A percentile compares a stretch with the other conserved stretches of the same genome.
Conservation (phyloP, 2,888 invertebrate species). For the Cordylochernes scorpioides region DNA sequence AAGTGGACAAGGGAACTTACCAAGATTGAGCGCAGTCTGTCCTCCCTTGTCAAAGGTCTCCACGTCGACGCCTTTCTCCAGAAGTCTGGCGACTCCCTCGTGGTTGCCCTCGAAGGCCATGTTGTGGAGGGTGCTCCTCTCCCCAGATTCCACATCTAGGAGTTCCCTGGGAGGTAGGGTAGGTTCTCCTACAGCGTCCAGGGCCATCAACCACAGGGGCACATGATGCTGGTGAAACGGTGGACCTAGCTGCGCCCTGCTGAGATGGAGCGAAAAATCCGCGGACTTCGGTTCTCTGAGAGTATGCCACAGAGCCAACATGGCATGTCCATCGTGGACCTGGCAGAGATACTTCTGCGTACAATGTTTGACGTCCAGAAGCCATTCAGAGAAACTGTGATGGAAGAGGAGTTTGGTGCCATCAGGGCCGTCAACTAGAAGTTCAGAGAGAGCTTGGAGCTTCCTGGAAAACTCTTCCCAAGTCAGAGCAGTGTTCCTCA, state of each 20-base stretch:
- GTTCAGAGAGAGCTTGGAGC: slow-evolving; percentile 41
- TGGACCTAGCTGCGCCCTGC: slow-evolving; percentile 19
- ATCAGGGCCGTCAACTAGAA: slow-evolving; percentile 23
- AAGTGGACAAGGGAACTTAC: slow-evolving; percentile 10
- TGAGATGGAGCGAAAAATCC: slow-evolving; percentile 27
- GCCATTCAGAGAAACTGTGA: slow-evolving; percentile 80
- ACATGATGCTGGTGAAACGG: slow-evolving; percentile 30
- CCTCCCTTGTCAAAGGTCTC: slow-evolving; percentile 43
- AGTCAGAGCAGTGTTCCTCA: slow-evolving; percentile 47
- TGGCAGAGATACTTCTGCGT: slow-evolving; percentile 76
- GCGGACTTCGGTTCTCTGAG: slow-evolving; percentile 26
- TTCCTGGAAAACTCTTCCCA: slow-evolving; percentile 52
- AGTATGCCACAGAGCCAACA: slow-evolving; percentile 44
- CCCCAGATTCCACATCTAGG: slow-evolving; percentile 20
- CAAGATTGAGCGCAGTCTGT: slow-evolving; percentile 59
- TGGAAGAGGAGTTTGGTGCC: slow-evolving; percentile 43
- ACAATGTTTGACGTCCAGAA: slow-evolving; percentile 88
- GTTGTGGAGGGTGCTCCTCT: slow-evolving; percentile 44
- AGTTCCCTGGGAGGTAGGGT: slow-evolving; percentile 10
- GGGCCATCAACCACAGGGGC: slow-evolving; percentile 45
- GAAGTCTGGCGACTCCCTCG: slow-evolving; percentile 35
- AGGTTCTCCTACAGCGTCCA: slow-evolving; percentile 25
- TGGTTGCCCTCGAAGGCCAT: slow-evolving; percentile 47
- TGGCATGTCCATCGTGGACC: slow-evolving; percentile 59
- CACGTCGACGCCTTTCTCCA: slow-evolving; percentile 29